Evolutionary conservation across 2,113 vertebrate genomes (phyloP).

Genomic region (Carassius auratus): DNA sequence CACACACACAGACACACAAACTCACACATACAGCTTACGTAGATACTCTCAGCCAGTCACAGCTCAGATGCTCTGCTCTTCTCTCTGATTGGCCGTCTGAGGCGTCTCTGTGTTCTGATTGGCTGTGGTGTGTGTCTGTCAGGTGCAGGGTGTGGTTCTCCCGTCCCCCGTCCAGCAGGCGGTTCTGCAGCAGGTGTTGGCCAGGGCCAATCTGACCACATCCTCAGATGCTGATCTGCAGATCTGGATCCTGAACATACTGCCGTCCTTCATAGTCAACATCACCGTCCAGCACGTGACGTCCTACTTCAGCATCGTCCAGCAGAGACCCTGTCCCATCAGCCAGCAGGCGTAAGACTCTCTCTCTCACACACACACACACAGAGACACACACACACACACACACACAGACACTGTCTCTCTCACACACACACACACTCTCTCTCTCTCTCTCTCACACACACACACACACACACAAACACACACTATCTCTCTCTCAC

Average conservation of each 20-base stretch:
- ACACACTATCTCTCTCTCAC: no score
- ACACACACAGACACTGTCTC: no score
- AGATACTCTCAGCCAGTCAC: background rate
- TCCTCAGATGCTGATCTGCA: slow-evolving; percentile 55
- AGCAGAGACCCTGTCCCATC: slow-evolving; percentile 63
- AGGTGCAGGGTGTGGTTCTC: slow-evolving; percentile 51
- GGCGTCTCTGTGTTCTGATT: background rate
- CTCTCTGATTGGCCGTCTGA: background rate
- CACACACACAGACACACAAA: background rate
- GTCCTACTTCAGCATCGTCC: slow-evolving; percentile 64
- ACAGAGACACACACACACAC: background rate
- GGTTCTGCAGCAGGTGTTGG: slow-evolving; percentile 71
- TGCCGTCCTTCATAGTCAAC: slow-evolving; percentile 64
- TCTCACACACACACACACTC: no score
- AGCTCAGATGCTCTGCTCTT: background rate
- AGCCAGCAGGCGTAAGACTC: slow-evolving; percentile 62
- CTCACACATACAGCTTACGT: no score
- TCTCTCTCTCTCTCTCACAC: background rate
- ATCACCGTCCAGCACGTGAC: slow-evolving; percentile 58
- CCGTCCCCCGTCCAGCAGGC: slow-evolving; percentile 60
- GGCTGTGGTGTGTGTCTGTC: slow-evolving; percentile 21
- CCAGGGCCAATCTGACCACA: slow-evolving; percentile 66
- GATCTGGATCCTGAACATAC: slow-evolving; percentile 65
- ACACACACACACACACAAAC: background rate
- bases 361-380: no score